Conservation (phyloP, 2,888 invertebrate genomes). For the Acronicta psi region DNA sequence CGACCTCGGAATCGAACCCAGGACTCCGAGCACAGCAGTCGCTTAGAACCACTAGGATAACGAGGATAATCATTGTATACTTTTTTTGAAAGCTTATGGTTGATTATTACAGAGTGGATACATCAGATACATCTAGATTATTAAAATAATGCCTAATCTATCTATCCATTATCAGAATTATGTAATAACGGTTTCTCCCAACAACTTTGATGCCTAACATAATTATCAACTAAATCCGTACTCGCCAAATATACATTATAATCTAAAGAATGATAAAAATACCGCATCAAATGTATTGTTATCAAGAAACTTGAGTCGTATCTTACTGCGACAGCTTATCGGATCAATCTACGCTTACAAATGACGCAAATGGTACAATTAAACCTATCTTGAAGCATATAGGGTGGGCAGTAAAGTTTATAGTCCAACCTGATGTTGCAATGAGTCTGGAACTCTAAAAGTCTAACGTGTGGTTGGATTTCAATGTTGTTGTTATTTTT, state of each 20-base stretch:
- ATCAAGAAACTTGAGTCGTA: constrained; percentile 63
- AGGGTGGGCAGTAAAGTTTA: constrained; percentile 18
- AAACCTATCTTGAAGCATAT: constrained; percentile 41
- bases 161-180: neutral
- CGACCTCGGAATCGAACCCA: too few relatives aligned
- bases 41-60: too few relatives aligned
- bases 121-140: too few relatives aligned
- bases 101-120: too few relatives aligned
- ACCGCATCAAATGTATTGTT: constrained; percentile 59
- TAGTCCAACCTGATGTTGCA: too few relatives aligned
- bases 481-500: too few relatives aligned
- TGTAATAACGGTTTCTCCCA: constrained; percentile 16
- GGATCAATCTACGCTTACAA: constrained; percentile 44
- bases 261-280: constrained; percentile 65
- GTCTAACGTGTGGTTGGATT: neutral
- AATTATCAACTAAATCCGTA: constrained; percentile 24
- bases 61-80: too few relatives aligned
- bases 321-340: constrained; percentile 55
- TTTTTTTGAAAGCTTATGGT: too few relatives aligned
- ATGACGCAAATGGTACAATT: constrained; percentile 60
- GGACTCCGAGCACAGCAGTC: too few relatives aligned
- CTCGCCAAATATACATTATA: constrained; percentile 14
- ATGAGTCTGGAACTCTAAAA: too few relatives aligned
- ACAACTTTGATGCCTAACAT: constrained; percentile 9
- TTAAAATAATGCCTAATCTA: constrained; percentile 2